Evolutionary conservation across 2,888 invertebrate species (phyloP), one percentile per base, ranked within the genome.

Genomic region (Escarpia spicata): DNA sequence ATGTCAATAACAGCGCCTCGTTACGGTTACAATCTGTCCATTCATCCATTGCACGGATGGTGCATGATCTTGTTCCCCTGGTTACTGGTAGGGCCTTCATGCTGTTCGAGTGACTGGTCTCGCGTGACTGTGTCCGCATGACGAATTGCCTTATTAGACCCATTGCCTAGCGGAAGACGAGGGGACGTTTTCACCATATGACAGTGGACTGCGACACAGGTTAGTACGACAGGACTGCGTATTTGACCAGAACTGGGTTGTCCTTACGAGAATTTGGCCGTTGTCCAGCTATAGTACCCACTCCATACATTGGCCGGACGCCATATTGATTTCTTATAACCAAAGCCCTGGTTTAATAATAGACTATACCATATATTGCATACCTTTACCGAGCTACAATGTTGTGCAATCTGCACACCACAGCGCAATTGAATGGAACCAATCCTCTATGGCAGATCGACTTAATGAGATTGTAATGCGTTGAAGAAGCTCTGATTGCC

Each of bases 401-500:
- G 75, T n/a, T 4, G 19, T 26, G 26, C 37, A 37, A 37, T 37
- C 37, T 37, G 37, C 26, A 75, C 75, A 75, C 75, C 19, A 75
- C 52, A n/a, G 19, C 19, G 75, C 75, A 75, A 75, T 75, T 75
- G 26, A 6, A 75, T 26, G 75, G 75, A 2, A 26, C 75, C 75
- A 75, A 75, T 75, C 75, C 75, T 26, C n/a, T 75, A 15, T 26
- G 75, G 26, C 75, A 26, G 26, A 2, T 3, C 75, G 75, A 75
- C 15, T 75, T 75, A 75, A 75, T 75, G 75, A 75, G 75, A 75
- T 75, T 75, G 75, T 75, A 75, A 75, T 75, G 75, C 75, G 75
- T 75, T 75, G 75, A 75, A 75, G 75, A 75, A 75, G 75, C 19
- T 26, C 75, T 75, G 26, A n/a, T 26, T 75, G 75, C 75, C 26